phyloP scores from a whole-genome alignment of 64 coral and sea anemone species.

The Hydrozoanthus tunicans region DNA sequence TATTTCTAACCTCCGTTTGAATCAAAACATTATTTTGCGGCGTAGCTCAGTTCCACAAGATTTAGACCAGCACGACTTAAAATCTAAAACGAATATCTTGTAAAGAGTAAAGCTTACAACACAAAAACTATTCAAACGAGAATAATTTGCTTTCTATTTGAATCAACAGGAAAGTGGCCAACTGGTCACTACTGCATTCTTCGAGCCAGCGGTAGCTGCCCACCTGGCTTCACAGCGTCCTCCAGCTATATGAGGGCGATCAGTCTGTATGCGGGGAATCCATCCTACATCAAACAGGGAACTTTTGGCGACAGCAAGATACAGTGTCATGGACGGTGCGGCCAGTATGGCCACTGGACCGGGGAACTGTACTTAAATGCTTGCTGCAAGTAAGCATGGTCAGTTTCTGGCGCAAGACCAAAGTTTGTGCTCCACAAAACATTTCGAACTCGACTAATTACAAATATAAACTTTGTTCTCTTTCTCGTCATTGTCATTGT shows the following conservation, averaged over 20 bases:
- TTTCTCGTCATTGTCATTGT: no score
- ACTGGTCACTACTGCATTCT: slow-evolving; percentile 80
- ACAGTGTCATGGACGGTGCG: slow-evolving; percentile 69
- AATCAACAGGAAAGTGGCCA: slow-evolving; percentile 69
- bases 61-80: no score
- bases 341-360: slow-evolving; percentile 9
- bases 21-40: no score
- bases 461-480: no score
- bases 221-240: slow-evolving; percentile 53
- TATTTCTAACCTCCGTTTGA: no score
- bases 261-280: slow-evolving; percentile 34
- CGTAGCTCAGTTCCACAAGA: no score
- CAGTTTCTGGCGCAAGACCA: no score
- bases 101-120: no score
- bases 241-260: slow-evolving; percentile 64
- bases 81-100: no score
- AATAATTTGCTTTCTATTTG: not conserved
- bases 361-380: slow-evolving; percentile 67
- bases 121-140: no score
- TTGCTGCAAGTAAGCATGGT: slow-evolving; percentile 69
- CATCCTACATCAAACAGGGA: slow-evolving; percentile 44
- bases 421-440: no score
- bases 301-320: slow-evolving; percentile 35
- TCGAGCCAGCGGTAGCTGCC: slow-evolving; percentile 61
- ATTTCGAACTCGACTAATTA: no score